Percentiles rank a stretch among this genome's conserved stretches.
These are phyloP conservation scores for Cryptotis parvus DNA, from an alignment of 2,113 vertebrate genomes.

Conservation along the genomic window DNA sequence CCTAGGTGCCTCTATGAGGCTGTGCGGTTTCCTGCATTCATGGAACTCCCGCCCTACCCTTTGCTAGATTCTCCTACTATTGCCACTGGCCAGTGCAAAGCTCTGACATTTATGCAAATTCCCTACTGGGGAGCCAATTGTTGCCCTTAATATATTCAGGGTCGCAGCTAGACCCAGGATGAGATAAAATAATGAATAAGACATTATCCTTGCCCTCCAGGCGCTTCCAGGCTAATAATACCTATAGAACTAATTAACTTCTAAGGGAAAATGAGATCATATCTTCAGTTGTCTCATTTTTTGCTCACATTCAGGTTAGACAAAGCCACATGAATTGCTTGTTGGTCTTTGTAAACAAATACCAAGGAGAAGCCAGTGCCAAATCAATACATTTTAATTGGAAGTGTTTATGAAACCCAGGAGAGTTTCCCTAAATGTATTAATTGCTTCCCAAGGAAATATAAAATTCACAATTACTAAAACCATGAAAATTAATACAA, in stretches of 20 bases:
- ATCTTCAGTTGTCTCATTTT: slow-evolving; percentile 56
- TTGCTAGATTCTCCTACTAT: background rate
- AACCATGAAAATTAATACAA: slow-evolving; percentile 74
- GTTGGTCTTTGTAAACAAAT: slow-evolving; percentile 45
- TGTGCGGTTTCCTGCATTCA: background rate
- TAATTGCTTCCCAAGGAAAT: slow-evolving; percentile 83
- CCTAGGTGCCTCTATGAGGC: background rate
- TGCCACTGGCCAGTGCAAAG: slow-evolving; percentile 26
- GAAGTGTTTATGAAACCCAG: slow-evolving; percentile 77
- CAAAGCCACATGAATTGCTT: slow-evolving; percentile 56
- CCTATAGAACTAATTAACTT: slow-evolving; percentile 75
- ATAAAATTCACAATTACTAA: slow-evolving; percentile 79
- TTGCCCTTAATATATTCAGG: slow-evolving; percentile 34
- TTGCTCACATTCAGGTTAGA: slow-evolving; percentile 65
- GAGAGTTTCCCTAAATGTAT: slow-evolving; percentile 76
- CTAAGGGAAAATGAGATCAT: slow-evolving; percentile 35
- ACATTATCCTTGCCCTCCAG: slow-evolving; percentile 67
- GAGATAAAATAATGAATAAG: slow-evolving; percentile 60
- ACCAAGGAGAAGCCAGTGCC: slow-evolving; percentile 67
- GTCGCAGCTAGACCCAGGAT: slow-evolving; percentile 30
- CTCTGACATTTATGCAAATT: background rate
- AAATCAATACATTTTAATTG: slow-evolving; percentile 74
- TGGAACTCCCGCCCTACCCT: background rate
- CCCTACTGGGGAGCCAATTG: slow-evolving; percentile 9
- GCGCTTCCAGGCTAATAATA: slow-evolving; percentile 63